These are phyloP conservation scores for Caenorhabditis uteleia DNA, from an alignment of 2,888 invertebrate genomes.

Conservation along the genomic window DNA sequence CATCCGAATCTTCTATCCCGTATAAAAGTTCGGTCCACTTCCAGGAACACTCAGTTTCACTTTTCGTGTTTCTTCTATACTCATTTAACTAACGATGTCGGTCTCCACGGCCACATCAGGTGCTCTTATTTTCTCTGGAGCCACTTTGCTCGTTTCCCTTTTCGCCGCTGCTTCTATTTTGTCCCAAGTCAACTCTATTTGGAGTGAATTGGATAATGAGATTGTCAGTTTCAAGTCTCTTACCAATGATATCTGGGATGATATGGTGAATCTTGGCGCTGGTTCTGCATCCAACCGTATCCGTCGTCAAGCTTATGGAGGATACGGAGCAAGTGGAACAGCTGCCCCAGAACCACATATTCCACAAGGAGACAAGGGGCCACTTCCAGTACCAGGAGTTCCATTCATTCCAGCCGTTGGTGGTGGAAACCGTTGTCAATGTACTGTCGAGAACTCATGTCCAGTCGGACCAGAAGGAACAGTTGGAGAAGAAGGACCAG, in stretches of 20 bases:
- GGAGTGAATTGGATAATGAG: slow-evolving; percentile 65
- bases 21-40: slow-evolving; percentile 24
- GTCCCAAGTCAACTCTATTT: slow-evolving; percentile 60
- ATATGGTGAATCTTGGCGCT: slow-evolving; percentile 67
- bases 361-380: slow-evolving; percentile 32
- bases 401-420: slow-evolving; percentile 26
- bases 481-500: slow-evolving; percentile 45
- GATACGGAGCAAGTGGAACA: slow-evolving; percentile 57
- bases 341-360: slow-evolving; percentile 26
- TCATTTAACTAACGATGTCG: slow-evolving; percentile 46
- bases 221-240: slow-evolving; percentile 63
- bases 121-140: slow-evolving; percentile 62
- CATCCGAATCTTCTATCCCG: no score
- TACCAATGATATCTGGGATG: slow-evolving; percentile 65
- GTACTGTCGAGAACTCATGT: slow-evolving; percentile 58
- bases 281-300: slow-evolving; percentile 65
- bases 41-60: not conserved
- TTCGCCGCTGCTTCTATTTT: slow-evolving; percentile 60
- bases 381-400: slow-evolving; percentile 4
- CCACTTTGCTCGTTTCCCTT: slow-evolving; percentile 59
- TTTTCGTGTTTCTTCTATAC: not conserved
- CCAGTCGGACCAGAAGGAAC: slow-evolving; percentile 57
- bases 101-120: slow-evolving; percentile 63
- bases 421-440: slow-evolving; percentile 29
- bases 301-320: slow-evolving; percentile 64